phyloP scores from a whole-genome alignment of 2,797 vertebrate genomes.

The Alfaro cultratus region DNA sequence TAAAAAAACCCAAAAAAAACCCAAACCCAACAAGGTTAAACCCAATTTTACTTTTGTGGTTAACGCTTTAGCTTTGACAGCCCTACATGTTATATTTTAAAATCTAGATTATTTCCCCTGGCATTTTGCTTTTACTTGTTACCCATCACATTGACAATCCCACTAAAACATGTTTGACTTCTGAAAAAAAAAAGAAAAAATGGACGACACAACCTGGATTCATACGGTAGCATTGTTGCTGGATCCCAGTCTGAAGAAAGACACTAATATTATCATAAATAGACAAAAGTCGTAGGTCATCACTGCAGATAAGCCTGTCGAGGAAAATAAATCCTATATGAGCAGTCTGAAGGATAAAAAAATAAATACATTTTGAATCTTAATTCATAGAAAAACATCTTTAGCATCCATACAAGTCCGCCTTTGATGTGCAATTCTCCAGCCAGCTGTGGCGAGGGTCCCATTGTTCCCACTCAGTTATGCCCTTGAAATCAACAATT shows the following conservation, averaged over 20 bases:
- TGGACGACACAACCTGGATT: background rate
- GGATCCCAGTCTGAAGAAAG: background rate
- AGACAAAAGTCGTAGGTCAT: background rate
- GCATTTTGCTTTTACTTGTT: background rate
- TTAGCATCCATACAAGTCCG: background rate
- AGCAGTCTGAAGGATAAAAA: slow-evolving; percentile 37
- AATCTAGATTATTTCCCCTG: background rate
- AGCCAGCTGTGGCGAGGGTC: slow-evolving; percentile 36
- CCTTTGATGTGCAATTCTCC: slow-evolving; percentile 23
- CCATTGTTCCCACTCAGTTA: slow-evolving; percentile 41
- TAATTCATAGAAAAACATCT: slow-evolving; percentile 23
- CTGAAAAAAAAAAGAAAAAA: background rate
- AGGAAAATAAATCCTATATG: slow-evolving; percentile 22
- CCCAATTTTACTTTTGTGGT: background rate
- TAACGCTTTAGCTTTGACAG: background rate
- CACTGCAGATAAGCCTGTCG: slow-evolving; percentile 24
- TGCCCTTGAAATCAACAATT: slow-evolving; percentile 48
- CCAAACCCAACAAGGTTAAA: background rate
- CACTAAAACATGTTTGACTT: background rate
- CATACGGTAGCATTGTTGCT: background rate
- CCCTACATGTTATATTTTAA: background rate
- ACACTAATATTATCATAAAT: background rate
- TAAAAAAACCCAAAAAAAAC: background rate
- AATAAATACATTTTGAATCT: slow-evolving; percentile 17
- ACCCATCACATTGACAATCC: background rate